Percentiles rank a stretch among this genome's conserved stretches.
phyloP scores from a whole-genome alignment of 1,140 invertebrate genomes.

The Drosophila kurseongensis region DNA sequence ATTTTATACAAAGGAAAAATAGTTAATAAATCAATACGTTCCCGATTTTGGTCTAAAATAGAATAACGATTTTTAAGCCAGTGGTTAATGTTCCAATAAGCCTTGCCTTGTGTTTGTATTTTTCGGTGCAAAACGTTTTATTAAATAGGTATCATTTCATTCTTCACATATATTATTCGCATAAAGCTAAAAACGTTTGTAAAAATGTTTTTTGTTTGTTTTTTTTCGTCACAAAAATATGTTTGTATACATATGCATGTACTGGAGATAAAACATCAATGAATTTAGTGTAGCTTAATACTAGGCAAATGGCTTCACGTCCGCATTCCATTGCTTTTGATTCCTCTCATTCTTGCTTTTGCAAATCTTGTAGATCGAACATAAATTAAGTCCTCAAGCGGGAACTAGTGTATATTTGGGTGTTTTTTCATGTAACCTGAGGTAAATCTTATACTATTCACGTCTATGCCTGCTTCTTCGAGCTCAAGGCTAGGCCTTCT shows the following conservation, averaged over 20 bases:
- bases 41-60: too few species aligned
- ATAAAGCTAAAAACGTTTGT: conserved; percentile 24
- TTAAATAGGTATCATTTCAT: too few species aligned
- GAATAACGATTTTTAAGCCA: too few species aligned
- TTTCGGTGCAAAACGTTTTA: conserved; percentile 18
- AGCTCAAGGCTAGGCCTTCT: conserved; percentile 81
- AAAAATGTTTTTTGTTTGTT: conserved; percentile 22
- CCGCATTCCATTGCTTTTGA: conserved; percentile 32
- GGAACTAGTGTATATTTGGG: conserved; percentile 24
- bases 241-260: conserved; percentile 9
- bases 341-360: conserved; percentile 17
- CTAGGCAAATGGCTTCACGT: conserved; percentile 33
- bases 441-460: conserved; percentile 24
- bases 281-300: conserved; percentile 30
- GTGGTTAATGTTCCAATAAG: too few species aligned
- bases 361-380: conserved; percentile 39
- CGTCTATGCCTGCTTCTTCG: conserved; percentile 56
- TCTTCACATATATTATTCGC: conserved; percentile 26
- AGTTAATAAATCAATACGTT: too few species aligned
- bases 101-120: too few species aligned
- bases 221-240: conserved; percentile 39
- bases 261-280: conserved; percentile 36
- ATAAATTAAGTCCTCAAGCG: conserved; percentile 25
- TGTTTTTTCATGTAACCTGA: conserved; percentile 59
- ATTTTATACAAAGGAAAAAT: too few species aligned